These are phyloP conservation scores for Acanthornis magna DNA, from an alignment of 2,797 vertebrate species.

Conservation along the genomic window DNA sequence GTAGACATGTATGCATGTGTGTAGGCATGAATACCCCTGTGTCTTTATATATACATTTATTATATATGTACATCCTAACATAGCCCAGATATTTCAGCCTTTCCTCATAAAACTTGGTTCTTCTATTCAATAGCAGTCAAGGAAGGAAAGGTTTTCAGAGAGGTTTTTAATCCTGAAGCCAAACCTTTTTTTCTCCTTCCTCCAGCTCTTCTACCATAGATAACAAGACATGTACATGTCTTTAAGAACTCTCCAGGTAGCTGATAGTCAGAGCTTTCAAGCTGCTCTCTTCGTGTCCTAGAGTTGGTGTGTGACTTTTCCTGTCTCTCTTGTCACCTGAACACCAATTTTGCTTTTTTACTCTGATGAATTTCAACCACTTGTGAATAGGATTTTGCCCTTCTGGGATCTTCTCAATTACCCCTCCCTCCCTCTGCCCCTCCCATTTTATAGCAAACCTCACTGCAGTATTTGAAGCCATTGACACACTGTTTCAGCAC, in stretches of 20 bases:
- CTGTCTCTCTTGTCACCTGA: constrained; percentile 40
- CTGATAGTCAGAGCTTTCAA: constrained; percentile 20
- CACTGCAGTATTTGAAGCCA: constrained; percentile 17
- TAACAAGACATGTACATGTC: constrained; percentile 12
- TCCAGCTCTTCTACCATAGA: constrained; percentile 2
- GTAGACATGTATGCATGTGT: too few species aligned
- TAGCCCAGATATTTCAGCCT: neutral
- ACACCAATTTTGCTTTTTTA: constrained; percentile 12
- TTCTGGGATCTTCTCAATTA: constrained; percentile 54
- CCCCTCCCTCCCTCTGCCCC: neutral
- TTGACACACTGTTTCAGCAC: constrained; percentile 4
- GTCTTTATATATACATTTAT: neutral
- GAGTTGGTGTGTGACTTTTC: constrained; percentile 22
- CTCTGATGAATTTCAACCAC: constrained; percentile 45
- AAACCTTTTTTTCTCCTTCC: neutral
- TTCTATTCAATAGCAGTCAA: neutral
- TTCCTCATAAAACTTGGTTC: neutral
- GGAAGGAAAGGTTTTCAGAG: neutral
- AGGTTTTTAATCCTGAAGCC: constrained; percentile 1
- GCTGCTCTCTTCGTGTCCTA: constrained; percentile 24
- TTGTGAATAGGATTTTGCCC: constrained; percentile 32
- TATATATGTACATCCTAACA: neutral
- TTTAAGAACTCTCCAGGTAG: constrained; percentile 52
- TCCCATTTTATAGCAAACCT: constrained; percentile 31
- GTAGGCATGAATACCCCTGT: neutral